phyloP scores from a whole-genome alignment of 2,113 vertebrate species.

The Strix aluco region DNA sequence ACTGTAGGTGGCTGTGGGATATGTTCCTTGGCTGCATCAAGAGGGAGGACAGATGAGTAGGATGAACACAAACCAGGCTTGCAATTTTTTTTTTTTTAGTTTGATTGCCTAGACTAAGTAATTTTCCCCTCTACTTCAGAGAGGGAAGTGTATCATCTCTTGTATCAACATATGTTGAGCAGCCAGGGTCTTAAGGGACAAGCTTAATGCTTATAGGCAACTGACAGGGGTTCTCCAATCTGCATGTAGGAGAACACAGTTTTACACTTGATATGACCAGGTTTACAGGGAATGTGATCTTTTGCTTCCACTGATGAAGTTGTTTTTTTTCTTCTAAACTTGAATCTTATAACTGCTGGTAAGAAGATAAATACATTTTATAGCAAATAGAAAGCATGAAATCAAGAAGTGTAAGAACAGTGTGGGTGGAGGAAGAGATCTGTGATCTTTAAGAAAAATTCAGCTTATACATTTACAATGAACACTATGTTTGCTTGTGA shows the following conservation, averaged over 20 bases:
- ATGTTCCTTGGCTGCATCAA: neutral
- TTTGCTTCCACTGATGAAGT: neutral
- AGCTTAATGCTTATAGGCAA: neutral
- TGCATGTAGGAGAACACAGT: neutral
- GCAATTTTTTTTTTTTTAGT: neutral
- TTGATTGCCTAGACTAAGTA: neutral
- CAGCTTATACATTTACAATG: conserved; percentile 59
- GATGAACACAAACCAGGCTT: neutral
- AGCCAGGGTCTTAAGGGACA: neutral
- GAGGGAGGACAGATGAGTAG: conserved; percentile 29
- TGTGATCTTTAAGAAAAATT: conserved; percentile 59
- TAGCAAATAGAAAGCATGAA: conserved; percentile 34
- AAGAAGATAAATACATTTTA: conserved; percentile 35
- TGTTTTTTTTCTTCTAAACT: neutral
- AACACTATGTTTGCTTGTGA: conserved; percentile 46
- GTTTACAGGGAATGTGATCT: neutral
- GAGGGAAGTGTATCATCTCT: neutral
- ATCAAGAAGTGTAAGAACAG: conserved; percentile 59
- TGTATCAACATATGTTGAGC: conserved; percentile 8
- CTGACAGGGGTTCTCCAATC: neutral
- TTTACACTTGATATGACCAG: conserved; percentile 12
- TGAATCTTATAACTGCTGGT: neutral
- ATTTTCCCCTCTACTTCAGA: neutral
- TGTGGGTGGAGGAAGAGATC: conserved; percentile 47
- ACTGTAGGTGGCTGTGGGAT: conserved; percentile 9